phyloP scores from a whole-genome alignment of 37 sponge, comb jelly and placozoan species.

The Aphrocallistes beatrix region DNA sequence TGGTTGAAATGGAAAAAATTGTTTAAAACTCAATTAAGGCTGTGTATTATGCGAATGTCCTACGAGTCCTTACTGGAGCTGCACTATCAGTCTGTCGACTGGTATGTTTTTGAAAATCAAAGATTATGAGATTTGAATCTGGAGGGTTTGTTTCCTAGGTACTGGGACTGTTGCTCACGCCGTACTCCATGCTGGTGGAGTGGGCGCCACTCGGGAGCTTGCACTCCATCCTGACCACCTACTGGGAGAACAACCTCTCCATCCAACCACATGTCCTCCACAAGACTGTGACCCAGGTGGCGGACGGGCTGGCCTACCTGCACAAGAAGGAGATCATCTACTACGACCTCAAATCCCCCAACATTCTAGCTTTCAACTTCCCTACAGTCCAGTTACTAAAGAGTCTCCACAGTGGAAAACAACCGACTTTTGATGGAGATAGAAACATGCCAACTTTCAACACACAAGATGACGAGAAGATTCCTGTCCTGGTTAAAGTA shows the following conservation, averaged over 20 bases:
- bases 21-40: too few relatives aligned
- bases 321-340: constrained; percentile 57
- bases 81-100: too few relatives aligned
- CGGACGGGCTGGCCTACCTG: constrained; percentile 62
- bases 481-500: constrained; percentile 50
- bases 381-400: constrained; percentile 37
- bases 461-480: background rate
- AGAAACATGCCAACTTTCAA: background rate
- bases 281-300: constrained; percentile 51
- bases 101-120: too few relatives aligned
- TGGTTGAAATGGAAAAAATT: too few relatives aligned
- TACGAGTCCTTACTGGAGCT: too few relatives aligned
- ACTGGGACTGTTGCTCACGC: constrained; percentile 37
- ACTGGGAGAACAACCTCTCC: constrained; percentile 38
- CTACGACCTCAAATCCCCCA: constrained; percentile 77
- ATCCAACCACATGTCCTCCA: constrained; percentile 48
- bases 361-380: constrained; percentile 72
- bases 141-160: too few relatives aligned
- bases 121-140: too few relatives aligned
- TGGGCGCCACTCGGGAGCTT: constrained; percentile 69
- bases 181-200: constrained; percentile 71
- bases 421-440: background rate
- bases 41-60: too few relatives aligned
- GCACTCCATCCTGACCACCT: constrained; percentile 35
- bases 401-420: background rate